Conservation (phyloP, 1,140 invertebrate genomes). For the Drosophila pectinifera region DNA sequence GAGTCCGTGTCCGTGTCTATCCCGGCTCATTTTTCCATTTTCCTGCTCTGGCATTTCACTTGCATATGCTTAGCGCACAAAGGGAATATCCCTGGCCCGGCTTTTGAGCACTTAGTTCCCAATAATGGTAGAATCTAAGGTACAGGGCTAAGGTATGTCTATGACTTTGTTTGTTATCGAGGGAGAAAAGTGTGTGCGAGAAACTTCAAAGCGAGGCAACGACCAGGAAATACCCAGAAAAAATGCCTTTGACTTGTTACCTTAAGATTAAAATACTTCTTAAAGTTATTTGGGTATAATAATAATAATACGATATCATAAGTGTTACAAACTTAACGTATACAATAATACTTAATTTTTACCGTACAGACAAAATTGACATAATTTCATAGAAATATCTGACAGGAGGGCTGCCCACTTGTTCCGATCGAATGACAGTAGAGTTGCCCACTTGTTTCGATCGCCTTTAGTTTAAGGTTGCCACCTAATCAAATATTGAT, state of each 20-base stretch:
- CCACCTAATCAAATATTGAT: too few species aligned
- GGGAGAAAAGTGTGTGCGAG: background rate
- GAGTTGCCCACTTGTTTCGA: too few species aligned
- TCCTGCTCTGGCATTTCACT: slow-evolving; percentile 28
- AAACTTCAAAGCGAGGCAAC: background rate
- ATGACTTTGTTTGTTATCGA: slow-evolving; percentile 22
- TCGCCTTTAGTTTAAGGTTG: too few species aligned
- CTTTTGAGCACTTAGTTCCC: slow-evolving; percentile 24
- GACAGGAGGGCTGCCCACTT: background rate
- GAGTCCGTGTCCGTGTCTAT: slow-evolving; percentile 9
- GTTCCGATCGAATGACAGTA: too few species aligned
- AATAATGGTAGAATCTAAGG: slow-evolving; percentile 19
- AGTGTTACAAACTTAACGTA: too few species aligned
- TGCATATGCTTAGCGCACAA: slow-evolving; percentile 45
- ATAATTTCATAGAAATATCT: background rate
- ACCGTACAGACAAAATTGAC: too few species aligned
- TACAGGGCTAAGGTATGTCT: slow-evolving; percentile 42
- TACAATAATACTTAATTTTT: too few species aligned
- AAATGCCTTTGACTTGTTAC: background rate
- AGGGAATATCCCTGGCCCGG: slow-evolving; percentile 19
- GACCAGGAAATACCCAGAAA: background rate
- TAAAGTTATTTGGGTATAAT: too few species aligned
- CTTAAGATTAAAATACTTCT: background rate
- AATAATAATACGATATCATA: too few species aligned
- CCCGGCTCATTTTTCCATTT: slow-evolving; percentile 28